A percentile compares a stretch with the other conserved stretches of the same genome.
phyloP scores from a whole-genome alignment of 2,888 invertebrate species.

The Elegia similella region DNA sequence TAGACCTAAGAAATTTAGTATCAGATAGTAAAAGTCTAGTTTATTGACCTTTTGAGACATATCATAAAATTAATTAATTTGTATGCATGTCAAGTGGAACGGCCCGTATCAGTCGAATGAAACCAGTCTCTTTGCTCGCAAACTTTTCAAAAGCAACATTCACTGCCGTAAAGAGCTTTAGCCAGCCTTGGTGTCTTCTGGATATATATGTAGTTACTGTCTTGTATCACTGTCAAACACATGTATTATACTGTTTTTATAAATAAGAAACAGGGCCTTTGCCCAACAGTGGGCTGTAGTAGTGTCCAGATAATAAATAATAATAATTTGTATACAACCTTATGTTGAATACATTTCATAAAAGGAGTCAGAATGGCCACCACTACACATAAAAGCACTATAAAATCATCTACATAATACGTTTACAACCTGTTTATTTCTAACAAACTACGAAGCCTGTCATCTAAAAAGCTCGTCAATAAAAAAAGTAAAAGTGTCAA shows the following conservation, averaged over 20 bases:
- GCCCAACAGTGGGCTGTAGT: too few relatives aligned
- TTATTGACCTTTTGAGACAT: background rate
- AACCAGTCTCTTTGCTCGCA: conserved; percentile 2
- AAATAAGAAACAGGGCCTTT: too few relatives aligned
- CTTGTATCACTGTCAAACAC: too few relatives aligned
- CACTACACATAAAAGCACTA: too few relatives aligned
- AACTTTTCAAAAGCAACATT: conserved; percentile 3
- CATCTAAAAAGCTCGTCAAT: background rate
- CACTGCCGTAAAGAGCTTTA: background rate
- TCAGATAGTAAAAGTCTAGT: background rate
- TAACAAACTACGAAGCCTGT: background rate
- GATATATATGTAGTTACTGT: background rate
- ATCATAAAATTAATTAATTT: background rate
- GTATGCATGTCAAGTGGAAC: conserved; percentile 19
- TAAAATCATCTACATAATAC: background rate
- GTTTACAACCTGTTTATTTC: background rate
- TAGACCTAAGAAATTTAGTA: too few relatives aligned
- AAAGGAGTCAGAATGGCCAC: too few relatives aligned
- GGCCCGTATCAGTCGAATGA: conserved; percentile 2
- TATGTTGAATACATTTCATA: too few relatives aligned
- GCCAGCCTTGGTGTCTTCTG: background rate
- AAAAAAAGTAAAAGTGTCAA: conserved; percentile 13
- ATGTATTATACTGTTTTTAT: too few relatives aligned
- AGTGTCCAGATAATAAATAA: too few relatives aligned
- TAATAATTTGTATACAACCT: too few relatives aligned